Evolutionary conservation across 2,113 vertebrate species (phyloP).

Genomic region (Procapra przewalskii): DNA sequence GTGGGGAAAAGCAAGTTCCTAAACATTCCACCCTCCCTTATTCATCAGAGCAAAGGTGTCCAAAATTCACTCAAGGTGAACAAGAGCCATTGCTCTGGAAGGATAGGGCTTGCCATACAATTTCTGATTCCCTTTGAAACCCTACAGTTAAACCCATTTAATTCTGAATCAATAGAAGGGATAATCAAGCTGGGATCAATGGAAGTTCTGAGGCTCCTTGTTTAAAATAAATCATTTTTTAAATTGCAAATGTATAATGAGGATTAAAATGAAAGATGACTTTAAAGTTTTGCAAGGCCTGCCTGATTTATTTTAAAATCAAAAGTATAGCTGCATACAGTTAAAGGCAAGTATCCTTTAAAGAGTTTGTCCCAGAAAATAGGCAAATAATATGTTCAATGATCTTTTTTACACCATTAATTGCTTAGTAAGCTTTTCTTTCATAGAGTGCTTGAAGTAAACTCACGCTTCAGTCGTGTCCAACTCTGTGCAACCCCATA

Average conservation of each 20-base stretch:
- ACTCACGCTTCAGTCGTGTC: background rate
- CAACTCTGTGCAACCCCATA: background rate
- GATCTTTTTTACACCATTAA: constrained; percentile 1
- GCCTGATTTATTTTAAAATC: constrained; percentile 42
- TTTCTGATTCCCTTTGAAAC: constrained; percentile 7
- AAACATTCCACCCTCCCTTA: background rate
- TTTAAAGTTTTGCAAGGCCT: constrained; percentile 6
- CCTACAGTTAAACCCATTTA: background rate
- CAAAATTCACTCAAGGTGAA: constrained; percentile 9
- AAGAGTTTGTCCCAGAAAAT: background rate
- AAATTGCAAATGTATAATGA: background rate
- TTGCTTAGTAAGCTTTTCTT: constrained; percentile 42
- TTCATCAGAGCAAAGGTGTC: background rate
- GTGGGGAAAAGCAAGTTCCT: background rate
- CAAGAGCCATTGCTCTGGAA: background rate
- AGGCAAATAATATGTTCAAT: background rate
- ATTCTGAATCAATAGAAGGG: constrained; percentile 10
- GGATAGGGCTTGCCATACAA: background rate
- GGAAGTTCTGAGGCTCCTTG: background rate
- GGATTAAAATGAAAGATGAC: background rate
- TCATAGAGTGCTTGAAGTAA: constrained; percentile 17
- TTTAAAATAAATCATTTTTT: constrained; percentile 27
- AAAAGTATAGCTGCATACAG: background rate
- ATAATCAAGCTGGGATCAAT: background rate
- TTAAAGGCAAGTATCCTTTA: constrained; percentile 42